Base-by-base conservation (phyloP, 53 echinoderm and acorn worm species). In the Pentamera pediparva region DNA sequence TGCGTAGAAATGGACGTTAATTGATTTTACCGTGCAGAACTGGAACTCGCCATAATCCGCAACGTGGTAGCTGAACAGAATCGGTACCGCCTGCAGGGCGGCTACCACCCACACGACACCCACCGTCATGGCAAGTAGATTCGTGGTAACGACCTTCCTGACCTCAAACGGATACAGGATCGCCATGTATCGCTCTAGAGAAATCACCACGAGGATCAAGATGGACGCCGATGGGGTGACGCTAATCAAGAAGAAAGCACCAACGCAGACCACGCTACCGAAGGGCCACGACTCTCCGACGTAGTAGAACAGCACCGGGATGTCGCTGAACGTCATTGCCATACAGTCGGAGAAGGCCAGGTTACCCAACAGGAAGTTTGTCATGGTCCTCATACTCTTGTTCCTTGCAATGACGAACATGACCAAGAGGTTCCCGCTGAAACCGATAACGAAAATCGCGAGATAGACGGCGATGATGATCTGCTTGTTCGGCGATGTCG, bases 321-420 rank as follows among this genome's bases (percentile, higher is more conserved):
- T 86, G 21, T 88, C 81, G 71, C 93, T 89, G 75, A 78, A 93
- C 0, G 86, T 70, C 54, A 86, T 83, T 34, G 90, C 93, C 48
- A 93, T 61, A 61, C 89, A 79, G 61, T 93, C 93, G 8, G 89
- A 83, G 0, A 87, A 39, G 3, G 93, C 93, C 33, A 93, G 87
- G 61, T 93, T 93, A 15, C 84, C 82, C 49, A 93, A 65, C 56
- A 93, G 89, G 75, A 93, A 93, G 54, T 93, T 93, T 40, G 93
- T 93, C 6, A 93, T 87, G 18, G 93, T 93, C 65, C 86, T 80
- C 93, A 93, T 93, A 57, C 84, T 86, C 60, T 86, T 91, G 71
- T 93, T 93, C 35, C 78, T 73, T 21, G 86, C 86, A 20, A 89
- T 89, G 55, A 93, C 93, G 59, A 53, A 89, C 32, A 93, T 80